Percentiles rank a stretch among this genome's conserved stretches.
These are phyloP conservation scores for Megaustenia siamemsis DNA, from an alignment of 2,888 invertebrate genomes.

Conservation along the genomic window DNA sequence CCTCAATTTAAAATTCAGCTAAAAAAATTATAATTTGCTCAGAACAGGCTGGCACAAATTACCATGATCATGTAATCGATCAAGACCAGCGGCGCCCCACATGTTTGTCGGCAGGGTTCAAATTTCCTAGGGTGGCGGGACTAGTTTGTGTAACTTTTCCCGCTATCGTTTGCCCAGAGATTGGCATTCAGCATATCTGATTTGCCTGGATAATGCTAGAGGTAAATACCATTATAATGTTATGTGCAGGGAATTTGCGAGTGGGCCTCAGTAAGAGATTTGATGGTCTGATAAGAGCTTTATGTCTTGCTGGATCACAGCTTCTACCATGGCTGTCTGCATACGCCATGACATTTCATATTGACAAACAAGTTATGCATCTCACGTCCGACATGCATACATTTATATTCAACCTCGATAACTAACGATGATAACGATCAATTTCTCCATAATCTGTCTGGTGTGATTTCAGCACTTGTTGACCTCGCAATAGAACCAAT, in stretches of 20 bases:
- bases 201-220: background rate
- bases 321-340: too few species aligned
- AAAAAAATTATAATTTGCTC: constrained; percentile 1
- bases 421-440: too few species aligned
- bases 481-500: too few species aligned
- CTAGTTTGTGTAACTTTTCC: constrained; percentile 37
- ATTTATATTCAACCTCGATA: too few species aligned
- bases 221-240: constrained; percentile 36
- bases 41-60: constrained; percentile 5
- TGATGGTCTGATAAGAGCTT: background rate
- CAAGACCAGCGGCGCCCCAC: constrained; percentile 31
- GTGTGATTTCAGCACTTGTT: too few species aligned
- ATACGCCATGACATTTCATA: too few species aligned
- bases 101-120: constrained; percentile 30
- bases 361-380: too few species aligned
- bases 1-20: background rate
- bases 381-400: too few species aligned
- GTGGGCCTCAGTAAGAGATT: background rate
- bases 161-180: constrained; percentile 19
- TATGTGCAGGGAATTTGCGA: constrained; percentile 7
- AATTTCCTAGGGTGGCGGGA: constrained; percentile 2
- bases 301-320: too few species aligned
- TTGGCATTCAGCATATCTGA: constrained; percentile 37
- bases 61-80: constrained; percentile 25
- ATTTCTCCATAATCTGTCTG: too few species aligned